Evolutionary conservation across 1,140 invertebrate species (phyloP).

Genomic region (Copidosoma floridanum): DNA sequence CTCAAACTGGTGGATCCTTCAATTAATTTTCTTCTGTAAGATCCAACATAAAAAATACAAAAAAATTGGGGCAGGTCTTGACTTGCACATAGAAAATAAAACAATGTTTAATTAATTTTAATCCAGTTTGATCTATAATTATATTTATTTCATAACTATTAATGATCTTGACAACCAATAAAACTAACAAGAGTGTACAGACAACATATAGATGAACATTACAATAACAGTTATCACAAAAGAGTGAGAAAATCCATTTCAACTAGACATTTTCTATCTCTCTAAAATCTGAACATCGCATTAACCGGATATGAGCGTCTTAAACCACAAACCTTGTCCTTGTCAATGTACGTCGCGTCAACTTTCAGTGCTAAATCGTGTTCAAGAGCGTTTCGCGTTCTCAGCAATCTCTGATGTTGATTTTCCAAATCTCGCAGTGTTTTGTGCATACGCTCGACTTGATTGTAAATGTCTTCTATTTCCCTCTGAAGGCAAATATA

Average conservation of each 20-base stretch:
- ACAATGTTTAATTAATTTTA: too few species aligned
- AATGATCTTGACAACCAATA: too few species aligned
- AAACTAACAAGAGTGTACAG: too few species aligned
- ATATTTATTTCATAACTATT: too few species aligned
- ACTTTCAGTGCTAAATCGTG: conserved; percentile 86
- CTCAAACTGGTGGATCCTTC: too few species aligned
- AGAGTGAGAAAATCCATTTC: conserved; percentile 35
- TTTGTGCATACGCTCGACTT: conserved; percentile 76
- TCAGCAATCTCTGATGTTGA: conserved; percentile 82
- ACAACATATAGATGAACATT: too few species aligned
- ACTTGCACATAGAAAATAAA: too few species aligned
- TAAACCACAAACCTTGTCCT: conserved; percentile 91
- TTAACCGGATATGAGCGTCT: conserved; percentile 86
- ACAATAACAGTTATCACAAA: too few species aligned
- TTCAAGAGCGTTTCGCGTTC: conserved; percentile 79
- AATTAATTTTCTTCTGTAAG: too few species aligned
- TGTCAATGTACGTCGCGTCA: conserved; percentile 88
- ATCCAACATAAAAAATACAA: too few species aligned
- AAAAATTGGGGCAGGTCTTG: too few species aligned
- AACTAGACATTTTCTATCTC: neutral
- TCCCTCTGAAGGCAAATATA: conserved; percentile 81
- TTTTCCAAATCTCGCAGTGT: conserved; percentile 80
- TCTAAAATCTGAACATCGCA: conserved; percentile 73
- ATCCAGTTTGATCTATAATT: too few species aligned
- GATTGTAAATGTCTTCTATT: conserved; percentile 81